phyloP scores from a whole-genome alignment of 2,888 invertebrate species.

The Synanthedon tipuliformis region DNA sequence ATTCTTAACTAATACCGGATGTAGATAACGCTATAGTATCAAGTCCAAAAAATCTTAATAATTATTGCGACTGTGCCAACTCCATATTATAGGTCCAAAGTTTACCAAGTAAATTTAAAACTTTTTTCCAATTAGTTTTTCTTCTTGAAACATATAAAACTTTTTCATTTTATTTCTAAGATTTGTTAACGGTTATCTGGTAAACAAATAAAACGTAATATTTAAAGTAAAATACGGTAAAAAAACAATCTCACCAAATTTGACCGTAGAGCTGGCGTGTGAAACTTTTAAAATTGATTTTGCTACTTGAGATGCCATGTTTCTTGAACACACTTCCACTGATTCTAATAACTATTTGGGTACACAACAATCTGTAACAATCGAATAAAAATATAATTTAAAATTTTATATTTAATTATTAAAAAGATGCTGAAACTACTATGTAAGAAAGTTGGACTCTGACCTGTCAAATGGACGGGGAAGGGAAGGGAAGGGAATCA shows the following conservation, averaged over 20 bases:
- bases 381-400: conserved; percentile 3
- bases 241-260: conserved; percentile 44
- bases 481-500: no score
- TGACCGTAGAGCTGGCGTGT: conserved; percentile 42
- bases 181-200: no score
- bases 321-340: conserved; percentile 16
- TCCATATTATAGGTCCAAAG: conserved; percentile 36
- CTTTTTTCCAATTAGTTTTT: neutral
- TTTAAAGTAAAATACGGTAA: neutral
- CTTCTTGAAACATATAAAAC: no score
- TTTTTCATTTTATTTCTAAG: no score
- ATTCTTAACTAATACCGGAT: neutral
- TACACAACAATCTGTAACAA: conserved; percentile 22
- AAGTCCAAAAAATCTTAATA: conserved; percentile 8
- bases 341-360: conserved; percentile 16
- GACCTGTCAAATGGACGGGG: conserved; percentile 31
- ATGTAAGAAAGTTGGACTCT: conserved; percentile 63
- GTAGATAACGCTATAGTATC: neutral
- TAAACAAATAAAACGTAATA: neutral
- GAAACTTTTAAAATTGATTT: conserved; percentile 52
- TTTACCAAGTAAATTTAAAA: conserved; percentile 20
- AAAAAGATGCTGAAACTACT: conserved; percentile 16
- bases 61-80: conserved; percentile 33
- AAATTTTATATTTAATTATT: conserved; percentile 15
- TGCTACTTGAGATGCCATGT: conserved; percentile 59